A percentile compares a stretch with the other conserved stretches of the same genome.
These are phyloP conservation scores for Imbricaverruca yamaguchii DNA, from an alignment of 2,888 invertebrate genomes.

Conservation along the genomic window DNA sequence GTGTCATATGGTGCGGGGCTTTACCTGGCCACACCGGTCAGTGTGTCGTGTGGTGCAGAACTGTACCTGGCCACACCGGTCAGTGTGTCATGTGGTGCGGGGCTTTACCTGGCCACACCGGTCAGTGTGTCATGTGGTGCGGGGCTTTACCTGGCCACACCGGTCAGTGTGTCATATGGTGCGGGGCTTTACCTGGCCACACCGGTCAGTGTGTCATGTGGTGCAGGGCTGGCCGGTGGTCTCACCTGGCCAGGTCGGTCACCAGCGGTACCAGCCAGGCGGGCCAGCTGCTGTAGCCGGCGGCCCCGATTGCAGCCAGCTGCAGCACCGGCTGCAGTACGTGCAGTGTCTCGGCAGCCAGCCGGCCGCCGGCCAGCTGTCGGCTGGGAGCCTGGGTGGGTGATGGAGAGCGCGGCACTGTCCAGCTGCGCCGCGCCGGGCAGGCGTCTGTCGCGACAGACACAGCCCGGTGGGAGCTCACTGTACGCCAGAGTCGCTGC, in stretches of 20 bases:
- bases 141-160: no score
- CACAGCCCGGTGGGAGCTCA: not conserved
- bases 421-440: not conserved
- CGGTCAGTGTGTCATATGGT: no score
- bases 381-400: not conserved
- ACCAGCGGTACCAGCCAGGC: slow-evolving; percentile 19
- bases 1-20: no score
- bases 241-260: not conserved
- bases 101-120: no score
- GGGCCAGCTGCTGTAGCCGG: slow-evolving; percentile 4
- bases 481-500: no score
- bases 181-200: no score
- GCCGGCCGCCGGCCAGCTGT: not conserved
- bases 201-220: no score
- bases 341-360: slow-evolving; percentile 9
- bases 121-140: no score
- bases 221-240: not conserved
- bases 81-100: no score
- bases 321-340: not conserved
- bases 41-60: no score
- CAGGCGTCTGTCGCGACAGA: not conserved
- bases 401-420: not conserved
- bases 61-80: no score
- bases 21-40: no score
- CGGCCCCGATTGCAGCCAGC: not conserved